These are phyloP conservation scores for Spodoptera picta DNA, from an alignment of 2,888 invertebrate genomes.

Conservation along the genomic window DNA sequence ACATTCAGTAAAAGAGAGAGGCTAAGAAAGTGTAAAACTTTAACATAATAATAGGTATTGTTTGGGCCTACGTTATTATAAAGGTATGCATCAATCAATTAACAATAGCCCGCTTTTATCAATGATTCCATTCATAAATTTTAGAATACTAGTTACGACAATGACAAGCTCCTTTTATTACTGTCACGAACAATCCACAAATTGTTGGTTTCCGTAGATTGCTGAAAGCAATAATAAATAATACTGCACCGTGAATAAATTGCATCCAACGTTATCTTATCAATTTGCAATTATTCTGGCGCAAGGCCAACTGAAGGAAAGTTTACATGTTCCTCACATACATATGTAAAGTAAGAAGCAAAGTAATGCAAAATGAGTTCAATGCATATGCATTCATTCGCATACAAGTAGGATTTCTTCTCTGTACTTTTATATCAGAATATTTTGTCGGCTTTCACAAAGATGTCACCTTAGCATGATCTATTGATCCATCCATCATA, in stretches of 20 bases:
- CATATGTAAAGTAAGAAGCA: constrained; percentile 35
- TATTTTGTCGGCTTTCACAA: constrained; percentile 33
- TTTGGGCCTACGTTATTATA: constrained; percentile 21
- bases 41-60: constrained; percentile 30
- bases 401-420: constrained; percentile 33
- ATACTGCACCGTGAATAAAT: constrained; percentile 23
- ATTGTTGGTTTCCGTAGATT: neutral
- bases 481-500: constrained; percentile 27
- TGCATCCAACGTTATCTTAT: constrained; percentile 40
- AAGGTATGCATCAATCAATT: constrained; percentile 16
- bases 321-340: constrained; percentile 40
- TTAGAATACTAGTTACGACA: constrained; percentile 8
- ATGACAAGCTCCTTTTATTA: constrained; percentile 3
- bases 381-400: constrained; percentile 33
- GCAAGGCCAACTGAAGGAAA: constrained; percentile 54
- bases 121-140: constrained; percentile 32
- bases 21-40: constrained; percentile 16
- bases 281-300: constrained; percentile 45
- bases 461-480: constrained; percentile 11
- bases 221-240: too few relatives aligned
- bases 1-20: constrained; percentile 6
- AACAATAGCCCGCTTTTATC: constrained; percentile 23
- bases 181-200: constrained; percentile 12
- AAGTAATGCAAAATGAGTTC: constrained; percentile 44
- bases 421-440: constrained; percentile 30